Conservation (phyloP, 2,113 vertebrate genomes). For the Notechis scutatus region DNA sequence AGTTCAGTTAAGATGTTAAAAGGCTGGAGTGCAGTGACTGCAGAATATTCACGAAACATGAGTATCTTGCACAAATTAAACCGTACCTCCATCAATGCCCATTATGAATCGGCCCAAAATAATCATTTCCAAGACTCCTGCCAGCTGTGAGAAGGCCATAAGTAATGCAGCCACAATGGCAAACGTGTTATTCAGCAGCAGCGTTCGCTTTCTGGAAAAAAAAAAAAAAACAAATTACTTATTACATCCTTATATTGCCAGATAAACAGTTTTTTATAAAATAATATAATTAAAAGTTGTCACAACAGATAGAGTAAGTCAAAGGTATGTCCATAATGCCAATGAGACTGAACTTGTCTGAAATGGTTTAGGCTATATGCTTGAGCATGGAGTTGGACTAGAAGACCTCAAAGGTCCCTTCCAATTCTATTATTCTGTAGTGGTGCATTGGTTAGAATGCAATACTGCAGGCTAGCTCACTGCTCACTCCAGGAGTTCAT, state of each 20-base stretch:
- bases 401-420: too few relatives aligned
- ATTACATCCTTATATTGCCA: neutral
- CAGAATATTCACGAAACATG: rapidly evolving
- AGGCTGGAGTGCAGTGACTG: neutral
- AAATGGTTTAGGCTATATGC: too few relatives aligned
- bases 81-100: conserved; percentile 88
- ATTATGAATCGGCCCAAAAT: conserved; percentile 86
- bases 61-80: neutral
- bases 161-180: conserved; percentile 79
- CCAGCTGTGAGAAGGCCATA: conserved; percentile 77
- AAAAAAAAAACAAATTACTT: conserved; percentile 2
- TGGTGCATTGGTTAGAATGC: too few relatives aligned
- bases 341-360: neutral
- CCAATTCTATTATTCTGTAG: too few relatives aligned
- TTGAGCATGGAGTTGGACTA: too few relatives aligned
- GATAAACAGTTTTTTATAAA: neutral
- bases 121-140: conserved; percentile 87
- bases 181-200: conserved; percentile 86
- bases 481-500: too few relatives aligned
- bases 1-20: neutral
- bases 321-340: neutral
- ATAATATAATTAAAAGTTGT: neutral
- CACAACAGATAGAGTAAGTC: neutral
- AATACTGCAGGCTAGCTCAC: too few relatives aligned
- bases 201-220: conserved; percentile 75